Percentiles rank a stretch among this genome's conserved stretches.
These are phyloP conservation scores for Asobara japonica DNA, from an alignment of 1,140 invertebrate species.

Conservation along the genomic window DNA sequence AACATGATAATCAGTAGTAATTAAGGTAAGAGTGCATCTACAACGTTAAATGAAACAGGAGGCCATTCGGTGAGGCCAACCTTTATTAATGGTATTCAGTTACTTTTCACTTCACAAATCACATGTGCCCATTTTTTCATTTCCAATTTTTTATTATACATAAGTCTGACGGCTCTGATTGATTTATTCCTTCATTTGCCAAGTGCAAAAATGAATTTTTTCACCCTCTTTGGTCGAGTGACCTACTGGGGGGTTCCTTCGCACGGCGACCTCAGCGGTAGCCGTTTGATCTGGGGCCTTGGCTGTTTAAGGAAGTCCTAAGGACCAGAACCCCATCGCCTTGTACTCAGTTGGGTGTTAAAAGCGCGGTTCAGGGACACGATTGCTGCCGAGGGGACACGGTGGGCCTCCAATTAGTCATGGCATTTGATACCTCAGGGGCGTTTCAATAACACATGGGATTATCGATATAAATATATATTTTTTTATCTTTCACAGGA, in stretches of 20 bases:
- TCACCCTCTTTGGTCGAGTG: neutral
- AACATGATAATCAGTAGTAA: too few relatives aligned
- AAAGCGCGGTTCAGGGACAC: conserved; percentile 45
- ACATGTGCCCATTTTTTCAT: too few relatives aligned
- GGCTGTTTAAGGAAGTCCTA: conserved; percentile 51
- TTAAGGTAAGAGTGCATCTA: too few relatives aligned
- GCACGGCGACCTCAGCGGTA: neutral
- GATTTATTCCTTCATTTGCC: neutral
- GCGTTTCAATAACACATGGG: neutral
- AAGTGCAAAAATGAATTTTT: neutral
- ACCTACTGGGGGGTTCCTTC: neutral
- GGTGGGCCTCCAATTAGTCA: conserved; percentile 38
- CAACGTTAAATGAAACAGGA: too few relatives aligned
- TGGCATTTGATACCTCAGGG: conserved; percentile 22
- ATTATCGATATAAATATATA: neutral
- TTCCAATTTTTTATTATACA: neutral
- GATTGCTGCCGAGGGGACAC: conserved; percentile 10
- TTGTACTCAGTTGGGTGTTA: neutral
- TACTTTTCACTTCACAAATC: too few relatives aligned
- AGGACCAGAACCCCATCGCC: conserved; percentile 38
- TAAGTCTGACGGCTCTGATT: neutral
- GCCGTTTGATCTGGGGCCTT: conserved; percentile 45
- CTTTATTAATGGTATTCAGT: too few relatives aligned
- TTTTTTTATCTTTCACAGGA: neutral
- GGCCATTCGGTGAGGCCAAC: too few relatives aligned